phyloP scores from a whole-genome alignment of 2,797 vertebrate species.

The Erpetoichthys calabaricus region DNA sequence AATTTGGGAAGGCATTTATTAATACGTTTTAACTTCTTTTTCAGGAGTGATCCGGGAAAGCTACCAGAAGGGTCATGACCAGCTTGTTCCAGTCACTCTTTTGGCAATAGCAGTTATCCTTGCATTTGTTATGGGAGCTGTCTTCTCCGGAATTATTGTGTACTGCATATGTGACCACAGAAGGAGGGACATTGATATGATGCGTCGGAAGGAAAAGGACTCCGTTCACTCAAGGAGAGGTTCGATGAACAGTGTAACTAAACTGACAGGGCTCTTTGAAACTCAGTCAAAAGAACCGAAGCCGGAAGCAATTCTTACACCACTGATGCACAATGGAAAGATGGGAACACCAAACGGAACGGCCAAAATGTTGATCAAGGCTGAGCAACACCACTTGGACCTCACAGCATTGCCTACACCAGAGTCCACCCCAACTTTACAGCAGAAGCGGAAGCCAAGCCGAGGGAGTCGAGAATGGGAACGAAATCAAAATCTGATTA shows the following conservation, averaged over 20 bases:
- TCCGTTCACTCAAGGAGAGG: constrained; percentile 66
- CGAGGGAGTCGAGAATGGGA: constrained; percentile 93
- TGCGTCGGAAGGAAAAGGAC: constrained; percentile 69
- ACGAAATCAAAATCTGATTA: constrained; percentile 92
- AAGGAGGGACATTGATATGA: constrained; percentile 63
- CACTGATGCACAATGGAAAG: constrained; percentile 90
- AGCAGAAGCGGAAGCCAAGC: constrained; percentile 83
- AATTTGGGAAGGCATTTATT: too few species aligned
- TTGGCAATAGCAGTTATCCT: constrained; percentile 91
- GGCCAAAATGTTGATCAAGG: constrained; percentile 85
- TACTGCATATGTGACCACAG: constrained; percentile 94
- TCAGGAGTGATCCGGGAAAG: constrained; percentile 96
- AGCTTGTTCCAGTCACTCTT: constrained; percentile 88
- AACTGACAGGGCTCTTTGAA: constrained; percentile 88
- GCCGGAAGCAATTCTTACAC: constrained; percentile 82
- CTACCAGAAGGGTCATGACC: constrained; percentile 89
- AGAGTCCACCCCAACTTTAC: constrained; percentile 84
- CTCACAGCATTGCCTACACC: constrained; percentile 84
- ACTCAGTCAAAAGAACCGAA: constrained; percentile 84
- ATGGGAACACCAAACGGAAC: constrained; percentile 59
- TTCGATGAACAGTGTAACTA: constrained; percentile 95
- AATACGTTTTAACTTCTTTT: constrained; percentile 34
- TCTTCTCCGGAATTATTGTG: constrained; percentile 90
- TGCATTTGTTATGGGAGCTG: constrained; percentile 90
- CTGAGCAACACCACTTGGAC: constrained; percentile 90